Base-by-base conservation (phyloP, 2,113 vertebrate species). In the Embiotoca jacksoni region DNA sequence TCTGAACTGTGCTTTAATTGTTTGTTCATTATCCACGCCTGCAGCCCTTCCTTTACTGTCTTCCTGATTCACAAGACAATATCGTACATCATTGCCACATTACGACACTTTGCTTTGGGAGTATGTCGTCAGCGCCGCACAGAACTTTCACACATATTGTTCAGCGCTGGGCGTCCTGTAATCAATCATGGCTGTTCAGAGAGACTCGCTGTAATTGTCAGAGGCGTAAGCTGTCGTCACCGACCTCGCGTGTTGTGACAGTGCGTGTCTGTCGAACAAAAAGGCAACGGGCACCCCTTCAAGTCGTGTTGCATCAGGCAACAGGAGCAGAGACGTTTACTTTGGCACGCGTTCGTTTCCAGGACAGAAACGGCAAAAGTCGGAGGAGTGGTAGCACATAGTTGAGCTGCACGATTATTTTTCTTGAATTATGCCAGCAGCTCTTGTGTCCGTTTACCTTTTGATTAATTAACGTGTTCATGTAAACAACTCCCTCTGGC, bases 101-200 rank as follows among this genome's bases (percentile, higher is more conserved):
- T 73, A 69, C 36, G 1, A 68, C 78, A 72, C 71, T 56, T 74
- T 73, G 68, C 86, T 72, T 6, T 23, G 53, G 56, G 55, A 68
- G 81, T 72, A 81, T 75, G 65, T 84, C 55, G 55, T 68, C 74
- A 11, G 66, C 3, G 14, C 56, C 36, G 72, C 60, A 23, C 78
- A 68, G 41, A 84, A 84, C 58, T 72, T 81, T 85, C 75, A 83
- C 86, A 80, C 75, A 85, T 73, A 74, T 91, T 88, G 91, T 92
- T 72, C 16, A 1, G 44, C 71, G 7, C 77, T 44, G 60, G 30
- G 70, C 46, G 9, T 83, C 83, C 80, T 86, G 86, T 90, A 92
- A 92, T 93, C 91, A 90, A 92, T 93, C 92, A 92, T 72, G 49
- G 81, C 57, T 76, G 78, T 75, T 77, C 11, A 3, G 77, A 78